Percentiles rank a stretch among this genome's conserved stretches.
Conservation (phyloP, 2,797 vertebrate genomes). For the Garrulus glandarius region DNA sequence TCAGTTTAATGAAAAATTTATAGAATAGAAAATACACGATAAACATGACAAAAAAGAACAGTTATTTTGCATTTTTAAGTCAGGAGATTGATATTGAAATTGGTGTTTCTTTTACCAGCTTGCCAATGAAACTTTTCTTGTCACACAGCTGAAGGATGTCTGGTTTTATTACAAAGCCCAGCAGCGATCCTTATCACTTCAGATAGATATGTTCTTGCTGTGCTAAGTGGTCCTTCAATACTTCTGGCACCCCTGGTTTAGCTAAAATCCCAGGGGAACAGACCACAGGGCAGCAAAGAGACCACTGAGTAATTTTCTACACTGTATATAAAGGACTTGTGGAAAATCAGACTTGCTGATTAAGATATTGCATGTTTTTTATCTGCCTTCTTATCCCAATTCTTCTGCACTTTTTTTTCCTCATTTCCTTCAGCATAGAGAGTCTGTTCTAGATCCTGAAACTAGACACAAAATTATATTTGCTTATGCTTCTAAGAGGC, state of each 20-base stretch:
- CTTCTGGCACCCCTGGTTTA: background rate
- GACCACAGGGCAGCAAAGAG: background rate
- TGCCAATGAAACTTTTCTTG: background rate
- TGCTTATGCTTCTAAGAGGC: background rate
- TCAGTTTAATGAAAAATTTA: background rate
- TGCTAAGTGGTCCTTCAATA: background rate
- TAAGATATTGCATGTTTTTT: background rate
- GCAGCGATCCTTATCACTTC: background rate
- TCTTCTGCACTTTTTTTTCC: rapidly evolving
- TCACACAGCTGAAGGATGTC: background rate
- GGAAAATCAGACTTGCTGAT: background rate
- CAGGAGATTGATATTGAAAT: background rate
- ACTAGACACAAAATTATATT: background rate
- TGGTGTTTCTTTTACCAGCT: background rate
- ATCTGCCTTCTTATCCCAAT: background rate
- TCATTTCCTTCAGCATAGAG: background rate
- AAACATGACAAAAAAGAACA: background rate
- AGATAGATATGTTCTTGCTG: background rate
- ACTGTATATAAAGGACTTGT: background rate
- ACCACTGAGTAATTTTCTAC: background rate
- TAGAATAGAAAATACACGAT: rapidly evolving
- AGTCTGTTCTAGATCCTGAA: background rate
- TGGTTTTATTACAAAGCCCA: background rate
- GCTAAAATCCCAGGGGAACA: background rate
- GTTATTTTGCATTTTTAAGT: background rate